phyloP scores from a whole-genome alignment of 2,888 invertebrate species.

The Ceraclea dissimilis region DNA sequence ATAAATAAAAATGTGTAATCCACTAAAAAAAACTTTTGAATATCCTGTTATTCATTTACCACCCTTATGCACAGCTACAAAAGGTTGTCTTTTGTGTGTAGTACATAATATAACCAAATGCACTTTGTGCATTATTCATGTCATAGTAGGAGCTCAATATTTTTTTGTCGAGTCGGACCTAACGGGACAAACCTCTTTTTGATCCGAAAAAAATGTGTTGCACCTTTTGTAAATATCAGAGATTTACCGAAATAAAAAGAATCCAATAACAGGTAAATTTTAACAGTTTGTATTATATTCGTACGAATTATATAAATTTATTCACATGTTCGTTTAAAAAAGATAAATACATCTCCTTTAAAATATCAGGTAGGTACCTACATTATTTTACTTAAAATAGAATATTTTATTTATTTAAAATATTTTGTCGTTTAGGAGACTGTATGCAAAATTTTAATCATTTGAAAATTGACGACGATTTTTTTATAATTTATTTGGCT shows the following conservation, averaged over 20 bases:
- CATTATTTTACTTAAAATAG: too few species aligned
- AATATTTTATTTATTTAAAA: too few species aligned
- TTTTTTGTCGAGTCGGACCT: constrained; percentile 10
- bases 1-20: not conserved
- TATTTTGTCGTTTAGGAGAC: too few species aligned
- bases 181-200: constrained; percentile 3
- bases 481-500: too few species aligned
- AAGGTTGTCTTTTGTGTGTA: not conserved
- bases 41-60: not conserved
- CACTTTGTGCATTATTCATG: not conserved
- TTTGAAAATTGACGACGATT: too few species aligned
- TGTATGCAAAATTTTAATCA: too few species aligned
- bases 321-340: too few species aligned
- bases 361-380: too few species aligned
- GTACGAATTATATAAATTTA: too few species aligned
- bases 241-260: not conserved
- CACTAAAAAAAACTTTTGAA: not conserved
- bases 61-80: not conserved
- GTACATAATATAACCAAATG: not conserved
- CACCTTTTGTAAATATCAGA: not conserved
- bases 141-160: not conserved
- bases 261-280: not conserved
- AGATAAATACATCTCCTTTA: too few species aligned
- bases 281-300: not conserved
- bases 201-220: not conserved